Evolutionary conservation across 2,888 invertebrate genomes (phyloP), one percentile per base, ranked within the genome.

Genomic region (Taenaris catops): DNA sequence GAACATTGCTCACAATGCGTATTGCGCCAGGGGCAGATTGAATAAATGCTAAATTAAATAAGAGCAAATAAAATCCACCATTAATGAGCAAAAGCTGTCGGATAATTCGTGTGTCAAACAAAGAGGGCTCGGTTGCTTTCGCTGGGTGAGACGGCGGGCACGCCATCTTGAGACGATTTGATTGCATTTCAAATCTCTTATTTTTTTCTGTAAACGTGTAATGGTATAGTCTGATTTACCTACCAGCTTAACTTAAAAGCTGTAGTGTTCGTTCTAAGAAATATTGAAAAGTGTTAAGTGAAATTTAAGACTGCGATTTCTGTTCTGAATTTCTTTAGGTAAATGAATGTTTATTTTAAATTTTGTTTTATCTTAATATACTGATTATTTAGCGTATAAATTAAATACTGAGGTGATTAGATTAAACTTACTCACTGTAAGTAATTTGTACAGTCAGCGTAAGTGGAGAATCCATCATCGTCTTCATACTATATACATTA

Each of bases 21-120:
- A 74, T 76, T 72, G 65, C 65, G 68, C 72, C 65, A 53, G 67
- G 68, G 69, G 74, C 70, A 80, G 80, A 86, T 86, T 87, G 78
- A 84, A 86, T 86, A 86, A 87, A 83, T 81, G 76, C 76, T 72
- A 84, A 87, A 87, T 87, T 87, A 80, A 86, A 87, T 83, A 74
- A 81, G 65, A 81, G 78, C 83, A 83, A 87, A 87, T 84, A 86
- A 84, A 86, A 79, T 60, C 55, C 46, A 49, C 63, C 67, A 67
- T 76, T 81, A 83, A 80, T 76, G 73, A 79, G 71, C 69, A 68
- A 76, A 75, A 68, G 64, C 49, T 70, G 68, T 65, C 61, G 63
- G 63, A 70, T 74, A 72, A 79, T 80, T 73, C 68, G 62, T 57
- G 59, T 67, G 63, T 63, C 56, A 51, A 76, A 71, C 76, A 79